Conservation (phyloP, 37 sponge, comb jelly and placozoan genomes). For the Axinella damicornis region DNA sequence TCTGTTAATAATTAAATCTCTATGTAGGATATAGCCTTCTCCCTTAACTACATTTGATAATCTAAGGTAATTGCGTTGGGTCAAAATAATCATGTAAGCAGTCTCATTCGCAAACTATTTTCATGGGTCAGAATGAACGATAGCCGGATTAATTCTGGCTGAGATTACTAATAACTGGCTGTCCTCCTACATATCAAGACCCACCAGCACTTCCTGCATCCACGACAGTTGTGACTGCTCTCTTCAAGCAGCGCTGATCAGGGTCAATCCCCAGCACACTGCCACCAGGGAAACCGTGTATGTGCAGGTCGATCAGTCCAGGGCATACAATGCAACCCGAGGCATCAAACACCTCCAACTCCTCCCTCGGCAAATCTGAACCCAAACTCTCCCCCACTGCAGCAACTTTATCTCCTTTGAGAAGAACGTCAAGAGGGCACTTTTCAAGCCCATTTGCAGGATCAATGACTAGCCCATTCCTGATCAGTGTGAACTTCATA, state of each 20-base stretch:
- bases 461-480: constrained; percentile 43
- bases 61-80: too few species aligned
- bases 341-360: constrained; percentile 21
- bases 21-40: too few species aligned
- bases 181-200: too few species aligned
- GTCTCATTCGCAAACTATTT: too few species aligned
- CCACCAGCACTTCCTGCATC: constrained; percentile 69
- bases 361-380: background rate
- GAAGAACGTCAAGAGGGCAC: constrained; percentile 33
- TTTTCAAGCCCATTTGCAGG: constrained; percentile 40
- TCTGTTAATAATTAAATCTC: too few species aligned
- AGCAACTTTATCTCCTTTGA: constrained; percentile 20
- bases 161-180: too few species aligned
- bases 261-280: constrained; percentile 50
- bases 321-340: constrained; percentile 47
- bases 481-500: background rate
- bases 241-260: constrained; percentile 30
- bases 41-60: too few species aligned
- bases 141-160: too few species aligned
- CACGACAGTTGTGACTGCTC: constrained; percentile 66
- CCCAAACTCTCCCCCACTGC: background rate
- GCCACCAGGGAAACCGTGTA: constrained; percentile 47
- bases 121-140: too few species aligned
- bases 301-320: constrained; percentile 56
- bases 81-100: too few species aligned